phyloP scores from a whole-genome alignment of 1,140 invertebrate genomes.

The Drosophila elegans region DNA sequence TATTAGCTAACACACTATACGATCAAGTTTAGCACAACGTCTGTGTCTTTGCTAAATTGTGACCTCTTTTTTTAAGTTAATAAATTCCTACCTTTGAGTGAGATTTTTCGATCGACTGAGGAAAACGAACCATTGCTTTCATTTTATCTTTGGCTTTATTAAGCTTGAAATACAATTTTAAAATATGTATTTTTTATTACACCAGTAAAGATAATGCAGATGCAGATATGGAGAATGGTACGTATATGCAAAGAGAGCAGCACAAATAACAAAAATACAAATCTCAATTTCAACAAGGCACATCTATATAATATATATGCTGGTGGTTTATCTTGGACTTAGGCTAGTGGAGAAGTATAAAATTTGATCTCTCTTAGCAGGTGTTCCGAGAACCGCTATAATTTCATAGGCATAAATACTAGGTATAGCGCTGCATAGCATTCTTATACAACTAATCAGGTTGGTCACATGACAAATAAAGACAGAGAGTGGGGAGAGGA shows the following conservation, averaged over 20 bases:
- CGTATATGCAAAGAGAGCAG: constrained; percentile 10
- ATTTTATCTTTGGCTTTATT: constrained; percentile 62
- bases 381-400: neutral
- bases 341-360: constrained; percentile 8
- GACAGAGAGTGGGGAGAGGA: constrained; percentile 16
- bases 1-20: too few species aligned
- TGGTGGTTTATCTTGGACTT: constrained; percentile 12
- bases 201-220: constrained; percentile 10
- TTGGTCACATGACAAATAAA: constrained; percentile 34
- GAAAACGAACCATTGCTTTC: neutral
- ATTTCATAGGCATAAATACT: constrained; percentile 38
- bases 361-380: constrained; percentile 29
- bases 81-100: too few species aligned
- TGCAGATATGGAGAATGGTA: constrained; percentile 29
- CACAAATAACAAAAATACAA: constrained; percentile 15
- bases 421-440: constrained; percentile 36
- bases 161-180: constrained; percentile 50
- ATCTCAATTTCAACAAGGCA: constrained; percentile 28
- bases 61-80: neutral
- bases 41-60: neutral
- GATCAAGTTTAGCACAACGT: too few species aligned
- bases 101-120: neutral
- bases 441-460: constrained; percentile 45
- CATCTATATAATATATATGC: constrained; percentile 14
- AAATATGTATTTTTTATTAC: constrained; percentile 19